Percentiles rank a stretch among this genome's conserved stretches.
Evolutionary conservation across 2,113 vertebrate species (phyloP).

Genomic region (Uria aalge): DNA sequence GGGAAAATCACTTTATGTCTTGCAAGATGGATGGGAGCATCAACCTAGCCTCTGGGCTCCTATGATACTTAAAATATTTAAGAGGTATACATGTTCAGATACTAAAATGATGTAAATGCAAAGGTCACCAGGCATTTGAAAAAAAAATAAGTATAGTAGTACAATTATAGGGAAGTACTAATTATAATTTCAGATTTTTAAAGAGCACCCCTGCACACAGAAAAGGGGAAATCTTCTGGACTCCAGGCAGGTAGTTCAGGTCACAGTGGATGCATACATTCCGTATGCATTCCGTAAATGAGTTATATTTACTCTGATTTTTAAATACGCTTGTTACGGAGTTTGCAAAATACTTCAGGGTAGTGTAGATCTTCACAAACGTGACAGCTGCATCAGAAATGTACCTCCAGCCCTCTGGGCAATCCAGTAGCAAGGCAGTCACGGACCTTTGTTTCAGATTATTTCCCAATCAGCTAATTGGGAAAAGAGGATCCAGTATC

Average conservation of each 20-base stretch:
- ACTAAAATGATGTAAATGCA: neutral
- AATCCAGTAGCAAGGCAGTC: neutral
- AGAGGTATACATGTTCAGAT: neutral
- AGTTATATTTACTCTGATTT: neutral
- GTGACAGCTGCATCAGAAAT: neutral
- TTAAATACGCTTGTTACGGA: neutral
- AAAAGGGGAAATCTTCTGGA: neutral
- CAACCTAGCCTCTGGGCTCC: neutral
- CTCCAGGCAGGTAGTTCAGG: neutral
- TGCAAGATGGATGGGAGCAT: neutral
- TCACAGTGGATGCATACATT: neutral
- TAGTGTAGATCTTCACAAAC: neutral
- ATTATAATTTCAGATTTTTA: neutral
- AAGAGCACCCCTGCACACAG: neutral
- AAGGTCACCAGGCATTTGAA: neutral
- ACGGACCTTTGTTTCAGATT: neutral
- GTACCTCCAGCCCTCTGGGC: neutral
- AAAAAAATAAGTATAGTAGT: neutral
- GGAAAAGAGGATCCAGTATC: neutral
- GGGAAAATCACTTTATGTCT: neutral
- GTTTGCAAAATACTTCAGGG: neutral
- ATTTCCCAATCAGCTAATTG: neutral
- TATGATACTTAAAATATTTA: neutral
- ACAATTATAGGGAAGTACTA: neutral
- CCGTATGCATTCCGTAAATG: neutral